Base-by-base conservation (phyloP, 2,797 vertebrate genomes). In the Rhadinocentrus ornatus region DNA sequence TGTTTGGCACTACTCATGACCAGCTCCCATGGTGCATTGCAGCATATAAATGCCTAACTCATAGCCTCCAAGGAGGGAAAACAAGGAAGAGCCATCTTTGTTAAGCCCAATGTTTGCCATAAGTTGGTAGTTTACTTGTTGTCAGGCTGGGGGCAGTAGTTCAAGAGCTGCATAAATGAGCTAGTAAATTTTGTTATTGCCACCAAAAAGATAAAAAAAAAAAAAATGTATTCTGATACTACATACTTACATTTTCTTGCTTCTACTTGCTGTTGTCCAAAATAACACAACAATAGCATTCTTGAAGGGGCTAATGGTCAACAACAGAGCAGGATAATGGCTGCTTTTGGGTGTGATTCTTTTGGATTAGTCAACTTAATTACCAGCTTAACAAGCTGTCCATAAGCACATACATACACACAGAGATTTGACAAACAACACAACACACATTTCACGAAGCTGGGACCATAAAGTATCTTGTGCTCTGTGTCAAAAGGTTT, bases 1-100 rank as follows among this genome's bases (percentile, higher is more conserved):
- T 65, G 73, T 82, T 82, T 77, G 54, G 73, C 65, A 57, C 59
- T 0, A 61, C 74, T 75, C 15, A 35, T 66, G 5, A 70, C 60
- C 70, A 54, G 34, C 82, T 91, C 84, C 89, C 83, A 85, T 85
- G 86, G 64, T 88, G 87, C 87, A 89, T 89, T 91, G 86, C 82
- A 50, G 57, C 81, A 80, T 83, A 86, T 90, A 80, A 82, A 77
- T 89, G 88, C 78, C 75, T 78, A 78, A 81, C 62, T 79, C 5
- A 13, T 66, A 46, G 57, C 54, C 62, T 56, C n/a, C 27, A 72
- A 81, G 75, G 56, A 75, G 66, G 79, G 71, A 83, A 80, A 81
- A 69, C 29, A 44, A 70, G 71, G 55, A 74, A 41, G 70, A 32
- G 16, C 20, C 11, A 39, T 31, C 54, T 54, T 34, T 66, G 50